Evolutionary conservation across 2,888 invertebrate species (phyloP), one percentile per base, ranked within the genome.

Genomic region (Scelioninae gen. 1): DNA sequence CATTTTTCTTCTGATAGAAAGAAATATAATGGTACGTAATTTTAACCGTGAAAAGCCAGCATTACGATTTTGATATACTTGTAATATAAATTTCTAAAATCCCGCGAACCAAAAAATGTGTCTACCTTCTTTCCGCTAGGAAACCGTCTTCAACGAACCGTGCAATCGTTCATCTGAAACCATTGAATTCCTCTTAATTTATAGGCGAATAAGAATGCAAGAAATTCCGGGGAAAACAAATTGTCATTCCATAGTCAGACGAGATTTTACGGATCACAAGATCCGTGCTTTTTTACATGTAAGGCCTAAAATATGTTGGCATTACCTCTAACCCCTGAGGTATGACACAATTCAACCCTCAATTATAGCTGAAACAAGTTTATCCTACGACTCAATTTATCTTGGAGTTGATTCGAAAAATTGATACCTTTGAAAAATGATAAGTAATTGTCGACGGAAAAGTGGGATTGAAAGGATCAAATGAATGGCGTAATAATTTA

Each of bases 111-210:
- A 68, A 60, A 74, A 74, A 55, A 32, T 34, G 58, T 51, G 58
- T 43, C 43, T 45, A 32, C 56, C 74, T 69, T 71, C 74, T 76
- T 72, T 38, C 66, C 55, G 34, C n/a, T 55, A 16, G 58, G 58
- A 72, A 68, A 49, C n/a, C n/a, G n/a, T n/a, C n/a, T n/a, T n/a
- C n/a, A n/a, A n/a, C n/a, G n/a, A n/a, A n/a, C n/a, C n/a, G n/a
- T n/a, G n/a, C n/a, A n/a, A n/a, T n/a, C n/a, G n/a, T n/a, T n/a
- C n/a, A n/a, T n/a, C n/a, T 83, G 85, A 86, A 89, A 89, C 87
- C 89, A 89, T 88, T 87, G 88, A 86, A 88, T 87, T 85, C 83
- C 88, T 86, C 85, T 86, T 85, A 89, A 89, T 90, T 89, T 89
- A 89, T 90, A 86, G 78, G 49, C 75, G 80, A 65, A 82, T 83